Evolutionary conservation across 2,888 invertebrate species (phyloP).

Genomic region (Neria commutata): DNA sequence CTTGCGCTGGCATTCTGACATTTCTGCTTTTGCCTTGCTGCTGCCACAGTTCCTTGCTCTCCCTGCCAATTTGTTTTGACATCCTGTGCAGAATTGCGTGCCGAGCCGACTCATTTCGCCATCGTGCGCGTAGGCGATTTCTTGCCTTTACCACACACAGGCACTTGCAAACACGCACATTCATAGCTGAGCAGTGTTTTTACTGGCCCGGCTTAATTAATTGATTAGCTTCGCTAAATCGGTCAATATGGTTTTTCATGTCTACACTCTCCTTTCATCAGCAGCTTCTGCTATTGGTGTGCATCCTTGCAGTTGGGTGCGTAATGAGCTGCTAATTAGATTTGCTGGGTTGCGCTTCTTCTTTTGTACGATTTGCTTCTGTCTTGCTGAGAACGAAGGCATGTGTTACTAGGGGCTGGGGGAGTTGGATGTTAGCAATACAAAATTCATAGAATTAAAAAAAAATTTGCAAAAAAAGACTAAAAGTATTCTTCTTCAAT

Average conservation of each 20-base stretch:
- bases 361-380: too few species aligned
- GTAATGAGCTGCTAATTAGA: conserved; percentile 59
- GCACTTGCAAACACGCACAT: too few species aligned
- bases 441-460: too few species aligned
- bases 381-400: too few species aligned
- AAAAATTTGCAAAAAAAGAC: too few species aligned
- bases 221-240: conserved; percentile 61
- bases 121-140: not conserved
- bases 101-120: conserved; percentile 4
- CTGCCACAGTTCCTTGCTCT: not conserved
- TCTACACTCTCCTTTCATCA: conserved; percentile 17
- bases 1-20: conserved; percentile 55
- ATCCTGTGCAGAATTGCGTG: conserved; percentile 22
- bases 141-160: too few species aligned
- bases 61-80: conserved; percentile 27
- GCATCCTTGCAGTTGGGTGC: conserved; percentile 32
- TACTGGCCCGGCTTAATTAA: conserved; percentile 49
- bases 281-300: conserved; percentile 31
- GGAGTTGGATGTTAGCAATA: too few species aligned
- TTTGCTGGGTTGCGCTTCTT: conserved; percentile 45
- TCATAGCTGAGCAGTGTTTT: conserved; percentile 12
- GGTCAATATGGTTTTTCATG: conserved; percentile 52
- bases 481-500: too few species aligned
- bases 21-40: conserved; percentile 38
- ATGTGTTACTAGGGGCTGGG: too few species aligned